Evolutionary conservation across 2,113 vertebrate species (phyloP), one percentile per base, ranked within the genome.

Genomic region (Casuarius casuarius): DNA sequence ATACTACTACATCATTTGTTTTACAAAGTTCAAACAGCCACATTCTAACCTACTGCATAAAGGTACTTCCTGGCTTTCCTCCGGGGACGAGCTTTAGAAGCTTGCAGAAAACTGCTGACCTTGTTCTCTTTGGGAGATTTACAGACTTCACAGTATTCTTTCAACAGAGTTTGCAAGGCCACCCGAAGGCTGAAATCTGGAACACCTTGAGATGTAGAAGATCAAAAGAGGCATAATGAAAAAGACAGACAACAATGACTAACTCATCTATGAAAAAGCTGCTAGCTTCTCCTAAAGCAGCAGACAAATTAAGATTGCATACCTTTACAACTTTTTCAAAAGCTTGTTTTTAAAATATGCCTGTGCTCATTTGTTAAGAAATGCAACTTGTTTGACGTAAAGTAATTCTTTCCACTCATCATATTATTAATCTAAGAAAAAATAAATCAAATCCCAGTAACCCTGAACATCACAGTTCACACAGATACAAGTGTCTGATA

Each of bases 21-120:
- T 76, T 59, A 97, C 81, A 92, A 88, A 49, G 83, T 97, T 96
- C 85, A 93, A 94, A 79, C 84, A 95, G 75, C 87, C 83, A 95
- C 74, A 71, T 90, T 96, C 97, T 97, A 95, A 99, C 99, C 99
- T 97, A 99, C 99, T 83, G 99, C 99, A 94, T 99, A 99, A 89
- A 99, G 99, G 97, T 99, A 99, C 96, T 99, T 99, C 94, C 99
- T 98, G 72, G 99, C 99, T 98, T 99, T 99, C 96, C 98, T 99
- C 95, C 99, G 98, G 51, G 99, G 99, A 87, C 99, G 98, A 97
- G 98, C 98, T 96, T 99, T 99, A 93, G 98, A 98, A 68, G 99
- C 98, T 83, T 99, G 99, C 61, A 98, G 97, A 93, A 99, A 98
- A 97, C 97, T 98, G 98, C 98, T 98, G 94, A 98, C 97, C 97